These are phyloP conservation scores for Vombatus ursinus DNA, from an alignment of 2,113 vertebrate species.

Conservation along the genomic window DNA sequence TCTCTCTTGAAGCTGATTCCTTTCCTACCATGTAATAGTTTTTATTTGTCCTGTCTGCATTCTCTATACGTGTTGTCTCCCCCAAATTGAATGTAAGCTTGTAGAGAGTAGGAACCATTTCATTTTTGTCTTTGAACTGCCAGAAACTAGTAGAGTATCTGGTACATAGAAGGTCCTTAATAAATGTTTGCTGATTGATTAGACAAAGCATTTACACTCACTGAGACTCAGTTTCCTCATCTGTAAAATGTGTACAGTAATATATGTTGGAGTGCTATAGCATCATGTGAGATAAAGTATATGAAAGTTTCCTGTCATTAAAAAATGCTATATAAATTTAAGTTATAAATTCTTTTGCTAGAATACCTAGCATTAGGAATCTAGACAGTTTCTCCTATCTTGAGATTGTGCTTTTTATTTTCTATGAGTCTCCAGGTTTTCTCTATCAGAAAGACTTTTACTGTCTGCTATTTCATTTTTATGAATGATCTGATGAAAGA, in stretches of 20 bases:
- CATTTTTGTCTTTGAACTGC: not conserved
- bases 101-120: not conserved
- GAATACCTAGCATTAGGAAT: not conserved
- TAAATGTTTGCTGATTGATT: conserved; percentile 3
- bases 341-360: not conserved
- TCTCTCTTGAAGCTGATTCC: not conserved
- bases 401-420: not conserved
- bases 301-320: not conserved
- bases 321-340: not conserved
- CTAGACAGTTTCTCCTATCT: not conserved
- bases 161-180: not conserved
- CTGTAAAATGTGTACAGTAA: not conserved
- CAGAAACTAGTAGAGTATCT: not conserved
- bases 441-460: not conserved
- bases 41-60: not conserved
- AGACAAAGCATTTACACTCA: not conserved
- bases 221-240: not conserved
- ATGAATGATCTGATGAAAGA: not conserved
- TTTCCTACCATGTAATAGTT: not conserved
- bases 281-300: not conserved
- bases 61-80: not conserved
- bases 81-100: not conserved
- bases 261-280: not conserved
- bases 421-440: not conserved
- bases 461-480: not conserved